A percentile compares a stretch with the other conserved stretches of the same genome.
These are phyloP conservation scores for Augochlora pura DNA, from an alignment of 1,140 invertebrate species.

Conservation along the genomic window DNA sequence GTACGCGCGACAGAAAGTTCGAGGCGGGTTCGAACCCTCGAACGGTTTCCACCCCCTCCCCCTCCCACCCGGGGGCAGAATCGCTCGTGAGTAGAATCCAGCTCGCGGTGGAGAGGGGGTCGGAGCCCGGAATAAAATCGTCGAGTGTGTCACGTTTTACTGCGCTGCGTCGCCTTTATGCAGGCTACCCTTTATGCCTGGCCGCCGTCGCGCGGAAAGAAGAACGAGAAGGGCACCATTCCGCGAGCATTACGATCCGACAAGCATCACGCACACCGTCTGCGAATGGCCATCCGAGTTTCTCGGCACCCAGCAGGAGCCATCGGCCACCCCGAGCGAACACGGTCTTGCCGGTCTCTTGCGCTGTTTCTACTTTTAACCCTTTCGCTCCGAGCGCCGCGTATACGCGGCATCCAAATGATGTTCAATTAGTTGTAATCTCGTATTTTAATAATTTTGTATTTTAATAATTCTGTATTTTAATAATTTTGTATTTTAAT, in stretches of 20 bases:
- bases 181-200: constrained; percentile 52
- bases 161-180: constrained; percentile 45
- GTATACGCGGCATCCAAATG: no score
- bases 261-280: constrained; percentile 52
- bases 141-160: constrained; percentile 59
- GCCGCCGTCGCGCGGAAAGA: constrained; percentile 37
- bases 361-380: constrained; percentile 12
- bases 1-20: background rate
- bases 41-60: no score
- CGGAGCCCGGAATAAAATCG: constrained; percentile 50
- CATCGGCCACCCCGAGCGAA: no score
- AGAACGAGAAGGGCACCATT: constrained; percentile 61
- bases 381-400: no score
- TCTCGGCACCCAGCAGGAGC: background rate
- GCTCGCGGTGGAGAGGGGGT: no score
- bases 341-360: no score
- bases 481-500: no score
- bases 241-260: constrained; percentile 57
- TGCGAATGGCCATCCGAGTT: constrained; percentile 45
- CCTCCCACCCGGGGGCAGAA: no score
- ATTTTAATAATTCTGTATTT: no score
- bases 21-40: background rate
- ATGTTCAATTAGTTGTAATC: no score
- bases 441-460: no score
- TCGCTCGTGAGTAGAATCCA: background rate